Evolutionary conservation across 2,113 vertebrate species (phyloP).

Genomic region (Peromyscus leucopus): DNA sequence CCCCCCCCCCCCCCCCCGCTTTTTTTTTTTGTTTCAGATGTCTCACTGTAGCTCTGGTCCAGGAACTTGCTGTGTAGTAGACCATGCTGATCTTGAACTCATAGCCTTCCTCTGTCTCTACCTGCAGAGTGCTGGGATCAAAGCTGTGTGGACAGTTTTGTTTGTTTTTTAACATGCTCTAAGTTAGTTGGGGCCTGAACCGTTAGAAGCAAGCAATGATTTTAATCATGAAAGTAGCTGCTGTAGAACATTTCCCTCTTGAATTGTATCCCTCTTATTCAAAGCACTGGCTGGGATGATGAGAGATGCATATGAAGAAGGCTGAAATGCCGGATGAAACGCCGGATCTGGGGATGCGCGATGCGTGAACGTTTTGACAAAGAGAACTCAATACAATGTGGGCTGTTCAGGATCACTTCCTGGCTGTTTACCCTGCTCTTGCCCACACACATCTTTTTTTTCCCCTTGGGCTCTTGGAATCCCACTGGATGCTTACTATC

Average conservation of each 20-base stretch:
- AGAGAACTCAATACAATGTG: not conserved
- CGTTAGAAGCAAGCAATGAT: slow-evolving; percentile 4
- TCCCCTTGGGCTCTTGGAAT: not conserved
- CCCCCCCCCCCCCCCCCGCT: accelerated
- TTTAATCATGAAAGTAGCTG: slow-evolving; percentile 25
- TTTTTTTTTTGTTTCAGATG: too few species aligned
- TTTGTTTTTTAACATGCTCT: not conserved
- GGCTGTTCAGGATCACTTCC: not conserved
- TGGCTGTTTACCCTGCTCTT: not conserved
- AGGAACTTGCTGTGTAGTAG: not conserved
- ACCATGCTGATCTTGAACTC: not conserved
- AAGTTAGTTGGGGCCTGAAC: slow-evolving; percentile 10
- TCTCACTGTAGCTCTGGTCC: not conserved
- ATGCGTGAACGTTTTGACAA: slow-evolving; percentile 55
- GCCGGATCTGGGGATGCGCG: too few species aligned
- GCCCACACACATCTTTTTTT: too few species aligned
- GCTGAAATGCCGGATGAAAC: too few species aligned
- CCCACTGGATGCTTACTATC: not conserved
- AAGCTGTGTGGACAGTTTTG: not conserved
- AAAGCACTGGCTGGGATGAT: not conserved
- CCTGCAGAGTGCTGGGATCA: not conserved
- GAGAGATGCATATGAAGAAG: not conserved
- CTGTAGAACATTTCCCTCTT: slow-evolving; percentile 24
- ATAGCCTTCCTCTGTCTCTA: not conserved
- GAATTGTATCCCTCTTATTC: not conserved